These are phyloP conservation scores for Lasioglossum morio DNA, from an alignment of 2,888 invertebrate species.

Conservation along the genomic window DNA sequence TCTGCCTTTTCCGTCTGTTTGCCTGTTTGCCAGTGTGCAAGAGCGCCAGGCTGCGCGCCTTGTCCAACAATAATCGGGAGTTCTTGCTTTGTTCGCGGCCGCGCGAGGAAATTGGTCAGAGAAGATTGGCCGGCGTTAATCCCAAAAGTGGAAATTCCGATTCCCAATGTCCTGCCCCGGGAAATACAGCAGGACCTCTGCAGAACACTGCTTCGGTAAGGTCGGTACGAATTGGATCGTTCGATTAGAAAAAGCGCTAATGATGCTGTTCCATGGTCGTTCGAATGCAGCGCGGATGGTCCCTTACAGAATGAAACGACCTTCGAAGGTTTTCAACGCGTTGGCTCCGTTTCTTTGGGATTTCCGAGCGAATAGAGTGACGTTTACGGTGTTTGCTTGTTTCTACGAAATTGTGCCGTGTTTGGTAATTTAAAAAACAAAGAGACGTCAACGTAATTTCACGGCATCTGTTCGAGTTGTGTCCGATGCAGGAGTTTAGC, in stretches of 20 bases:
- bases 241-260: slow-evolving; percentile 3
- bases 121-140: slow-evolving; percentile 55
- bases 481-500: too few species aligned
- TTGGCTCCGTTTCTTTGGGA: not conserved
- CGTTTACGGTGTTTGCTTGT: not conserved
- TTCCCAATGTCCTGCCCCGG: slow-evolving; percentile 5
- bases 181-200: not conserved
- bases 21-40: not conserved
- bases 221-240: not conserved
- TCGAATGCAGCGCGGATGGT: not conserved
- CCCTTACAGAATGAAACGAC: not conserved
- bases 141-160: slow-evolving; percentile 49
- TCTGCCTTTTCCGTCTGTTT: not conserved
- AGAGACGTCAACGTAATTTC: too few species aligned
- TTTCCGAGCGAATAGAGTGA: not conserved
- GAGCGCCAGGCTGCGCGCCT: not conserved
- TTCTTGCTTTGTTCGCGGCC: slow-evolving; percentile 44
- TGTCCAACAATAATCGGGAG: slow-evolving; percentile 47
- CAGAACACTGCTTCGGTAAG: not conserved
- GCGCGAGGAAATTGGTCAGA: slow-evolving; percentile 43
- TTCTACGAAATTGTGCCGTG: not conserved
- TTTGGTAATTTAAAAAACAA: not conserved
- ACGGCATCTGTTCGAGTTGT: too few species aligned
- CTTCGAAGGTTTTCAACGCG: not conserved
- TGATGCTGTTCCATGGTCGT: not conserved